phyloP scores from a whole-genome alignment of 1,140 invertebrate genomes.

The Spodoptera frugiperda region DNA sequence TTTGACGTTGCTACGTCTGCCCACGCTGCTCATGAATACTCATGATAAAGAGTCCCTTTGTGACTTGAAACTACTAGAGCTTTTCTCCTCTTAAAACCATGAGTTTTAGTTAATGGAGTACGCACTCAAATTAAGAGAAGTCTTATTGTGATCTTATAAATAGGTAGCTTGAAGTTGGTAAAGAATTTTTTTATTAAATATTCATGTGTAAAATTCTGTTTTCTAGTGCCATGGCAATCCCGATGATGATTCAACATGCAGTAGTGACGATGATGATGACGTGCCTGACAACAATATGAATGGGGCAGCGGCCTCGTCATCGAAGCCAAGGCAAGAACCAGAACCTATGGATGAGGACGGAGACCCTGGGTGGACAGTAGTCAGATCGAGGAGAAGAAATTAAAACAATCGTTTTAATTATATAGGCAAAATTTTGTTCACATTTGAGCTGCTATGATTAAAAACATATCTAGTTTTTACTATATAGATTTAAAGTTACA shows the following conservation, averaged over 20 bases:
- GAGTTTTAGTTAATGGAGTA: too few relatives aligned
- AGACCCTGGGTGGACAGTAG: constrained; percentile 87
- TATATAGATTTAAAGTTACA: too few relatives aligned
- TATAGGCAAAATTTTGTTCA: constrained; percentile 24
- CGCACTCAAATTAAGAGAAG: too few relatives aligned
- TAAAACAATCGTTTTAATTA: constrained; percentile 51
- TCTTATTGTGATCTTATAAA: too few relatives aligned
- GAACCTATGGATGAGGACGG: constrained; percentile 85
- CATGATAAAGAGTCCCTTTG: too few relatives aligned
- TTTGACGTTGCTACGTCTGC: too few relatives aligned
- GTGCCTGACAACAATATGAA: constrained; percentile 58
- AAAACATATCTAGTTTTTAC: constrained; percentile 6
- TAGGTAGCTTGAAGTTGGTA: too few relatives aligned
- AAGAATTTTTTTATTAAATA: too few relatives aligned
- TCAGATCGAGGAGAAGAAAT: constrained; percentile 85
- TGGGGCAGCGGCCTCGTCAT: constrained; percentile 57
- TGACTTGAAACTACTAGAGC: too few relatives aligned
- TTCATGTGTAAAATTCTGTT: too few relatives aligned
- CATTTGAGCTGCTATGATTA: constrained; percentile 21
- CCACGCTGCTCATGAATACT: too few relatives aligned
- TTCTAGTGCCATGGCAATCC: constrained; percentile 79
- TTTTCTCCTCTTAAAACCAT: too few relatives aligned
- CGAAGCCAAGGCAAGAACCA: constrained; percentile 56
- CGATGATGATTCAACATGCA: constrained; percentile 84
- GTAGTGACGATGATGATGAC: constrained; percentile 81